Evolutionary conservation across 2,113 vertebrate species (phyloP), one percentile per base, ranked within the genome.

Genomic region (Brachyistius frenatus): DNA sequence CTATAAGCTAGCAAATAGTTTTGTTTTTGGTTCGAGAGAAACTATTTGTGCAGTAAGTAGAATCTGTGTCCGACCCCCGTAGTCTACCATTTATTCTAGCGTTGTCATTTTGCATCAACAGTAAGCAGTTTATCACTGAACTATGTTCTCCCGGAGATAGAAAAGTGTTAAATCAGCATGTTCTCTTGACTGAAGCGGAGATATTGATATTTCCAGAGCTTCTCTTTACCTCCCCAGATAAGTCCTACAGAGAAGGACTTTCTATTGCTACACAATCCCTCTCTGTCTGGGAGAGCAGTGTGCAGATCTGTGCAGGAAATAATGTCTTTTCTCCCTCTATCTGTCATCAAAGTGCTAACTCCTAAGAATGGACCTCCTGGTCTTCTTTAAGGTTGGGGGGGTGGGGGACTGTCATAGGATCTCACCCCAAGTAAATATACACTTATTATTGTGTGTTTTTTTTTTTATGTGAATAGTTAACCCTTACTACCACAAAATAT

Each of bases 161-260:
- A 84, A 84, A 85, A 85, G 44, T 71, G 68, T 82, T 44, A 81
- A 84, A 78, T 90, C 84, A 83, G 91, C 86, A 69, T 82, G 73
- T 82, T 88, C 58, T 57, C 78, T 56, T 85, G 66, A 91, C 69
- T 86, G 84, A 85, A 88, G 80, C 50, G 5, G 64, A 78, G 75
- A 68, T 89, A 89, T 92, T 87, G 88, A 89, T 91, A 90, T 90
- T 89, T 89, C 78, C 76, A 86, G 68, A 73, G 73, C 87, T 76
- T 66, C 58, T 81, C 68, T 79, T 73, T 86, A 63, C 63, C 67
- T 73, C 57, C 52, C 32, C 79, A 78, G 78, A 80, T 74, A 61
- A 83, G 84, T 88, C 86, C 78, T 41, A 62, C 30, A 58, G 84
- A 80, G 66, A 41, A 80, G 60, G 69, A 78, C 79, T 71, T 89